These are phyloP conservation scores for Cantharis flavilabris DNA, from an alignment of 2,888 invertebrate species.

Conservation along the genomic window DNA sequence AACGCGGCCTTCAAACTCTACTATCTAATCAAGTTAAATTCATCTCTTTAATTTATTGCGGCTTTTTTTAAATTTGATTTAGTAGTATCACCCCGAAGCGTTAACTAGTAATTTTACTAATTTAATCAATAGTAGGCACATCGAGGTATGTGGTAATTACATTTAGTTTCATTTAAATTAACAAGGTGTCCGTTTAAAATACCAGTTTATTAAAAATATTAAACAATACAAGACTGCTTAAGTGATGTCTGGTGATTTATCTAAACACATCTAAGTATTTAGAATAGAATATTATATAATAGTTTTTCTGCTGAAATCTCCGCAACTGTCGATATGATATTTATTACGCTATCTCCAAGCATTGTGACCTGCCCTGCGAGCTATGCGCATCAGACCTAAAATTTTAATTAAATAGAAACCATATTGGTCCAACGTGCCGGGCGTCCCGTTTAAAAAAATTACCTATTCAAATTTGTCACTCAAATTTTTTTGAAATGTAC, in stretches of 20 bases:
- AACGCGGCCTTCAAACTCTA: conserved; percentile 17
- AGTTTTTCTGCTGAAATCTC: not conserved
- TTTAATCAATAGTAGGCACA: not conserved
- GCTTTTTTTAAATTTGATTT: conserved; percentile 19
- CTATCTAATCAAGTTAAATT: conserved; percentile 23
- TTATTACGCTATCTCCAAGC: not conserved
- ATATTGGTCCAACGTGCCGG: not conserved
- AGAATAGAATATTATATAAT: not conserved
- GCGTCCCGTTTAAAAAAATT: not conserved
- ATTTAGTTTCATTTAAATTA: not conserved
- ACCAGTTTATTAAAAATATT: not conserved
- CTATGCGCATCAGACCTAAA: not conserved
- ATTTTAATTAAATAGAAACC: not conserved
- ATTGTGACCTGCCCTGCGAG: not conserved
- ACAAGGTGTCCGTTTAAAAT: not conserved
- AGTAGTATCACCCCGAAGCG: conserved; percentile 13
- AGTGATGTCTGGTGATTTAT: not conserved
- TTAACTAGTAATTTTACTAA: conserved; percentile 13
- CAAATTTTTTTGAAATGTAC: not conserved
- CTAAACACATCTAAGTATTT: not conserved
- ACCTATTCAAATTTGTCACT: not conserved
- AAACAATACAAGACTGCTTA: not conserved
- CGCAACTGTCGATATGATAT: not conserved
- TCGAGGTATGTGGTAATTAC: not conserved
- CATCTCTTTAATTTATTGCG: conserved; percentile 29